Percentiles rank a stretch among this genome's conserved stretches.
phyloP scores from a whole-genome alignment of 2,797 vertebrate genomes.

The Chanos chanos region DNA sequence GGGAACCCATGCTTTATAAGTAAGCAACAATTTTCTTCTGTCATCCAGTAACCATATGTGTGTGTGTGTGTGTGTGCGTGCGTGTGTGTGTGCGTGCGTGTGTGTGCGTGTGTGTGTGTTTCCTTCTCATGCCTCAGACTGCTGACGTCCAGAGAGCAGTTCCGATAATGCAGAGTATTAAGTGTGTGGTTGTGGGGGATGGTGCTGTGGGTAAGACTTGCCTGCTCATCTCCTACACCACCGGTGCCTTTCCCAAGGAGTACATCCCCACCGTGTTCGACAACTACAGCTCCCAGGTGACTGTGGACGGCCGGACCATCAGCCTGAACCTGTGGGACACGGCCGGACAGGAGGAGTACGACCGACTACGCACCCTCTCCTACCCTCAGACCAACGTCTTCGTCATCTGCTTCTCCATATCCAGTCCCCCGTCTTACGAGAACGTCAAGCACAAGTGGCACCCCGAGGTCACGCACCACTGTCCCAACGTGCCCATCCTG shows the following conservation, averaged over 20 bases:
- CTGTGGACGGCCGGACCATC: slow-evolving; percentile 72
- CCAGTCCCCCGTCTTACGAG: slow-evolving; percentile 72
- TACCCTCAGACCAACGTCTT: slow-evolving; percentile 80
- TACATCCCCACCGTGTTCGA: slow-evolving; percentile 92
- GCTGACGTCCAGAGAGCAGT: slow-evolving; percentile 42
- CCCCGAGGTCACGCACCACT: slow-evolving; percentile 82
- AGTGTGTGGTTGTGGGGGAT: slow-evolving; percentile 89
- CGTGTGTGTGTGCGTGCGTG: too few relatives aligned
- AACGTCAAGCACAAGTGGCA: slow-evolving; percentile 82
- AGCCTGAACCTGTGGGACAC: slow-evolving; percentile 83
- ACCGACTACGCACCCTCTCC: slow-evolving; percentile 73
- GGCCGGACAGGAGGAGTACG: slow-evolving; percentile 79
- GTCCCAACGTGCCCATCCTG: slow-evolving; percentile 83
- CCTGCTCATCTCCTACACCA: slow-evolving; percentile 89
- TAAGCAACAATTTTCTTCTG: too few relatives aligned
- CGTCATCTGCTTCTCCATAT: slow-evolving; percentile 79
- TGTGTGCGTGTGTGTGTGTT: neutral
- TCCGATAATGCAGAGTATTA: slow-evolving; percentile 84
- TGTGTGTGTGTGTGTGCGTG: too few relatives aligned
- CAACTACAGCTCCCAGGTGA: slow-evolving; percentile 86
- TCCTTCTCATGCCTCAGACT: slow-evolving; percentile 27
- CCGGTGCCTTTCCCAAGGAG: slow-evolving; percentile 86
- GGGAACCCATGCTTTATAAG: too few relatives aligned
- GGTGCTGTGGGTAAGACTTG: slow-evolving; percentile 90
- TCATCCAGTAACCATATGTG: too few relatives aligned